phyloP scores from a whole-genome alignment of 2,888 invertebrate genomes.

The Bombylius discolor region DNA sequence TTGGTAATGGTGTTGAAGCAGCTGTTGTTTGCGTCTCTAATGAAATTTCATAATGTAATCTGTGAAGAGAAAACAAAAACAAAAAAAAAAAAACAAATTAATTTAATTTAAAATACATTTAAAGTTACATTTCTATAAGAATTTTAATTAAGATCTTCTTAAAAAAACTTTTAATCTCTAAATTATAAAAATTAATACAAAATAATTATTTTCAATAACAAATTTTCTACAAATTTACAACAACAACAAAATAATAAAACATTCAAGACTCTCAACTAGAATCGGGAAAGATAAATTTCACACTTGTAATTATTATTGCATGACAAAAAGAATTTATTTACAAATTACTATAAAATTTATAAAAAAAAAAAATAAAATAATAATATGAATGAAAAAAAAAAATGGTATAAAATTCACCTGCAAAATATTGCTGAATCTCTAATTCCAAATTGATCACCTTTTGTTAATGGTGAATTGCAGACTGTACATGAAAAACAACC shows the following conservation, averaged over 20 bases:
- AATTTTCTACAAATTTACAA: too few relatives aligned
- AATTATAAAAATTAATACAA: too few relatives aligned
- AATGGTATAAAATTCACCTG: constrained; percentile 38
- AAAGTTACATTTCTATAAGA: neutral
- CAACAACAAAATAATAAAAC: too few relatives aligned
- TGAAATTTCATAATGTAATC: constrained; percentile 36
- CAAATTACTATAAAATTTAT: too few relatives aligned
- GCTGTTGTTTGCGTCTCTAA: constrained; percentile 29
- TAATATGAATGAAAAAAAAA: too few relatives aligned
- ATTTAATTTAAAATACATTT: neutral
- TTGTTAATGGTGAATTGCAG: constrained; percentile 73
- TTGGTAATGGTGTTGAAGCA: constrained; percentile 27
- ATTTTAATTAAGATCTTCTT: neutral
- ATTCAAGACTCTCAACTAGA: too few relatives aligned
- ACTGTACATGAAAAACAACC: constrained; percentile 88
- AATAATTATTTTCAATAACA: too few relatives aligned
- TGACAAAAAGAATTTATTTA: too few relatives aligned
- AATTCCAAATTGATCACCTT: constrained; percentile 92
- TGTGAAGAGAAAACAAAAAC: constrained; percentile 11
- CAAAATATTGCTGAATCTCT: constrained; percentile 79
- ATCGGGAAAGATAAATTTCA: too few relatives aligned
- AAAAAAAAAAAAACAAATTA: neutral
- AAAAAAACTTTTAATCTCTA: neutral
- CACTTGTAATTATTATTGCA: too few relatives aligned
- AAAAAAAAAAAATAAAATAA: too few relatives aligned